Percentiles rank a stretch among this genome's conserved stretches.
Evolutionary conservation across 2,888 invertebrate species (phyloP).

Genomic region (Athetis lepigone): DNA sequence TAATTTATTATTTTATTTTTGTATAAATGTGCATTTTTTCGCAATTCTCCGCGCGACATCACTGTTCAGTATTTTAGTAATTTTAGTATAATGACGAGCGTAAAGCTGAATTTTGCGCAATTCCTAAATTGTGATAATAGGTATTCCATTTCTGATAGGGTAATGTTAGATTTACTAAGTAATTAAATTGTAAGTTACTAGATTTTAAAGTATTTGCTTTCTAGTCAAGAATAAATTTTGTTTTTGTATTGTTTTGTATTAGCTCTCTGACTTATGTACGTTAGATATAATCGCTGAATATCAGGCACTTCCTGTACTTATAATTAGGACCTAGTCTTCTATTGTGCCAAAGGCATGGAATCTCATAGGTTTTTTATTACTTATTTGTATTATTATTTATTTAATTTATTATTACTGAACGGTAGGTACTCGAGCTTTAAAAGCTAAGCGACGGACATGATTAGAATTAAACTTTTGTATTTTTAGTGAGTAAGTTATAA

Average conservation of each 20-base stretch:
- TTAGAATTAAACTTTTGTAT: constrained; percentile 72
- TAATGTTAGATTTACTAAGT: constrained; percentile 56
- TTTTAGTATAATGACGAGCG: constrained; percentile 66
- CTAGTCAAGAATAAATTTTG: constrained; percentile 69
- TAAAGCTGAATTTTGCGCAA: constrained; percentile 75
- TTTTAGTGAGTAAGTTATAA: constrained; percentile 65
- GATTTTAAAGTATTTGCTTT: constrained; percentile 68
- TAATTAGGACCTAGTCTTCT: constrained; percentile 77
- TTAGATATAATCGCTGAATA: constrained; percentile 53
- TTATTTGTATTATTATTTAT: constrained; percentile 67
- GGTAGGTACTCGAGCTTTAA: constrained; percentile 77
- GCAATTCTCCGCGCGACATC: constrained; percentile 45
- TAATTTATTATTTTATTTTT: constrained; percentile 42
- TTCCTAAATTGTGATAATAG: constrained; percentile 89
- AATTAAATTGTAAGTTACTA: constrained; percentile 67
- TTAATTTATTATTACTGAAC: constrained; percentile 66
- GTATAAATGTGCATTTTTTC: constrained; percentile 51
- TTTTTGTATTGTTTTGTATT: constrained; percentile 58
- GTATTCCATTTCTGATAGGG: constrained; percentile 76
- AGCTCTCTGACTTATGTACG: constrained; percentile 74
- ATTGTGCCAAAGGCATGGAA: constrained; percentile 87
- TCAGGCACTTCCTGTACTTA: constrained; percentile 57
- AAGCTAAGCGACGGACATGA: constrained; percentile 83
- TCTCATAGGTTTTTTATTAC: constrained; percentile 78
- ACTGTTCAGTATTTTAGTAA: constrained; percentile 59